Percentiles rank a stretch among this genome's conserved stretches.
Conservation (phyloP, 2,888 invertebrate species). For the Pyrgus malvae region DNA sequence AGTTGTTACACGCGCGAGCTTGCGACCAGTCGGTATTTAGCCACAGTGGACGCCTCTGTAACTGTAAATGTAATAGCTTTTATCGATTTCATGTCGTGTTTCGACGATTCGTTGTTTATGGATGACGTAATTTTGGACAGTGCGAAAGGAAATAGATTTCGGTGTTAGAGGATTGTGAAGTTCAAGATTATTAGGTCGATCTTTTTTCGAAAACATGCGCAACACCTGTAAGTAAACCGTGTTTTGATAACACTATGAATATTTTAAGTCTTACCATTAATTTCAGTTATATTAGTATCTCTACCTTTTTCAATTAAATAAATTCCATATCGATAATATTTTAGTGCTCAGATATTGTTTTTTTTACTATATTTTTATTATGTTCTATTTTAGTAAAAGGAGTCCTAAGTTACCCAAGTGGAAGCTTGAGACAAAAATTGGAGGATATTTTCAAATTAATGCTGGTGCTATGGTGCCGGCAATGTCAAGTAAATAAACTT, state of each 20-base stretch:
- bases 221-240: conserved; percentile 61
- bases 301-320: too few relatives aligned
- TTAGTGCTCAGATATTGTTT: too few relatives aligned
- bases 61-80: conserved; percentile 48
- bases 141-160: conserved; percentile 32
- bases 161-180: conserved; percentile 37
- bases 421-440: conserved; percentile 80
- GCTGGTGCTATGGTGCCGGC: conserved; percentile 91
- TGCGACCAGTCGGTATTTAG: conserved; percentile 61
- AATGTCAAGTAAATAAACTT: conserved; percentile 86
- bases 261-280: too few relatives aligned
- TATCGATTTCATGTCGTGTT: conserved; percentile 63
- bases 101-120: conserved; percentile 36
- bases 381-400: conserved; percentile 62
- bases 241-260: not conserved
- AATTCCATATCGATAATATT: not conserved
- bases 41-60: conserved; percentile 41
- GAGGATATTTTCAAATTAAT: conserved; percentile 91
- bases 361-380: conserved; percentile 16
- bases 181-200: conserved; percentile 34
- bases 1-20: conserved; percentile 70
- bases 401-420: conserved; percentile 58
- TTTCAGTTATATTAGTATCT: too few relatives aligned
- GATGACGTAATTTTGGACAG: conserved; percentile 53
- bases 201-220: conserved; percentile 51